Percentiles rank a stretch among this genome's conserved stretches.
These are phyloP conservation scores for Drosophila emarginata DNA, from an alignment of 2,888 invertebrate species.

Conservation along the genomic window DNA sequence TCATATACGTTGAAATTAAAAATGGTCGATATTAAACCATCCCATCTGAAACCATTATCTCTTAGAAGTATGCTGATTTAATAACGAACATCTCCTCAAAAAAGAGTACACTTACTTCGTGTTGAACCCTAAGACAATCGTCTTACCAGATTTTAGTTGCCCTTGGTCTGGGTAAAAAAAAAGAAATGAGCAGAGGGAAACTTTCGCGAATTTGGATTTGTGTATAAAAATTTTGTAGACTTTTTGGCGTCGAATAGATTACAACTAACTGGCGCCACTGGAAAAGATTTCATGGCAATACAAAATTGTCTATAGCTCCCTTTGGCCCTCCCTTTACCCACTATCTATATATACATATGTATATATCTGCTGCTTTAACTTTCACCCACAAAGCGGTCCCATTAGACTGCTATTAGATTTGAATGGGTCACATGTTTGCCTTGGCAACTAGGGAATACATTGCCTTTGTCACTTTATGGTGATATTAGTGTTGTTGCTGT, in stretches of 20 bases:
- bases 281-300: slow-evolving; percentile 3
- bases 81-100: too few relatives aligned
- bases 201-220: slow-evolving; percentile 58
- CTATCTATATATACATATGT: too few relatives aligned
- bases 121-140: not conserved
- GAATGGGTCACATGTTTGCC: slow-evolving; percentile 60
- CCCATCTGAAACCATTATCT: too few relatives aligned
- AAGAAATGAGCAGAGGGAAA: slow-evolving; percentile 12
- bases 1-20: too few relatives aligned
- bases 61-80: too few relatives aligned
- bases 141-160: slow-evolving; percentile 30
- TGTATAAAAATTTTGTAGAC: slow-evolving; percentile 79
- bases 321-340: not conserved
- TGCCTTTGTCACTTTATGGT: slow-evolving; percentile 5
- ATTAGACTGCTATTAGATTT: slow-evolving; percentile 50
- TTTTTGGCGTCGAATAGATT: slow-evolving; percentile 78
- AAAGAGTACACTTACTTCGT: not conserved
- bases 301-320: not conserved
- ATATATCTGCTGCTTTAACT: slow-evolving; percentile 50
- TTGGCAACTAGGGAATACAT: slow-evolving; percentile 36
- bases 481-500: slow-evolving; percentile 10
- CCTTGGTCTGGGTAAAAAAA: slow-evolving; percentile 24
- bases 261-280: slow-evolving; percentile 76
- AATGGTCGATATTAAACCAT: too few relatives aligned
- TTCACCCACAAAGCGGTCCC: slow-evolving; percentile 50